Base-by-base conservation (phyloP, 1,140 invertebrate genomes). In the Glomeris maerens region DNA sequence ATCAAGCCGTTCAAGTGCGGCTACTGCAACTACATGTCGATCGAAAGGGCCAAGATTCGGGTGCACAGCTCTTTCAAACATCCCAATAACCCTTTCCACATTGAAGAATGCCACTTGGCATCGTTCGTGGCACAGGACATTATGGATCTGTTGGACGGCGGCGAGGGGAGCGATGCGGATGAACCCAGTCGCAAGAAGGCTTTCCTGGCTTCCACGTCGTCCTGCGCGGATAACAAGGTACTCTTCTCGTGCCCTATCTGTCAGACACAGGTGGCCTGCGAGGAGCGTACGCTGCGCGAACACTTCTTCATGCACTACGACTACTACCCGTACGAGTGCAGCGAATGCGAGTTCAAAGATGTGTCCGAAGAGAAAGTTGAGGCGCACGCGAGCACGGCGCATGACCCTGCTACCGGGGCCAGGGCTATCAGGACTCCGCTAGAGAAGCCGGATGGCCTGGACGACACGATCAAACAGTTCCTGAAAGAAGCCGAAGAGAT, bases 301-400 rank as follows among this genome's bases (percentile, higher is more conserved):
- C 53, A 55, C 28, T 53, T 55, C 17, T 55, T 36, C 38, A 36
- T 25, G 22, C 53, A 55, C 40, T 55, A 48, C 29, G 45, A 49
- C 13, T 55, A 47, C 40, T 20, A 28, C 3, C 53, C 53, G 26
- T 55, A 38, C 27, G 42, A 47, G 25, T 55, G 53, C 31, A 28
- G 44, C 27, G n/a, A 10, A 10, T 55, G 53, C 45, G 50, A 47
- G 20, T 48, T 48, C n/a, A 20, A 27, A 7, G 51, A n/a, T 1
- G 22, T n/a, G 5, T 55, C 53, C 25, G 29, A 22, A 2, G 39
- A 45, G 17, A 28, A 27, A 36, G 38, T 51, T 13, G 17, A 3
- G 3, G 27, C 20, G 2, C 52, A 53, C 22, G 27, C 5, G 3
- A 25, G 4, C 1, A 21, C 39, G 3, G 31, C n/a, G n/a, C 52